Conservation (phyloP, 2,797 vertebrate species). For the Sebastes jordani region DNA sequence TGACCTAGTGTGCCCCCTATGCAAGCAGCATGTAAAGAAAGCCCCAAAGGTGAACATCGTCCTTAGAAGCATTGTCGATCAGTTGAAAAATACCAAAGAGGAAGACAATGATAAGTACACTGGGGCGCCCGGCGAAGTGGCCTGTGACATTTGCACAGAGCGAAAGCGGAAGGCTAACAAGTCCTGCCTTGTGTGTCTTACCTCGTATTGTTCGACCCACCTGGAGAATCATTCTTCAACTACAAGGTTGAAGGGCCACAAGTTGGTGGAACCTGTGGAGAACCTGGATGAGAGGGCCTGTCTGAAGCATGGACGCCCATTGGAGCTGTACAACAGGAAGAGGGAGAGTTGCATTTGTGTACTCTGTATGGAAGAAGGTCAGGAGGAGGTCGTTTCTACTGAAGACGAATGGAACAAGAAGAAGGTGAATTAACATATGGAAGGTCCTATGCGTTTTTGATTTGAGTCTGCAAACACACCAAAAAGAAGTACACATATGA, state of each 20-base stretch:
- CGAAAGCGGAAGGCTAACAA: slow-evolving; percentile 60
- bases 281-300: slow-evolving; percentile 74
- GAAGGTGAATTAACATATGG: slow-evolving; percentile 44
- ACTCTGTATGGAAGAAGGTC: slow-evolving; percentile 55
- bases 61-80: slow-evolving; percentile 41
- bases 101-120: background rate
- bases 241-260: slow-evolving; percentile 67
- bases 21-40: background rate
- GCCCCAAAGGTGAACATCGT: slow-evolving; percentile 36
- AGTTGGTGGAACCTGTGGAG: slow-evolving; percentile 64
- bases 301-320: slow-evolving; percentile 68
- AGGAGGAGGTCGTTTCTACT: slow-evolving; percentile 54
- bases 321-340: slow-evolving; percentile 72
- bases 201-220: slow-evolving; percentile 72
- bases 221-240: slow-evolving; percentile 51
- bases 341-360: slow-evolving; percentile 66
- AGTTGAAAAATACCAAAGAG: background rate
- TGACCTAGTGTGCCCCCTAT: slow-evolving; percentile 51
- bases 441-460: accelerated
- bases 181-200: slow-evolving; percentile 78
- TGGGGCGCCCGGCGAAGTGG: slow-evolving; percentile 31
- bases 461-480: background rate
- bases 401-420: slow-evolving; percentile 65
- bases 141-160: slow-evolving; percentile 71
- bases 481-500: background rate